Percentiles rank a stretch among this genome's conserved stretches.
Evolutionary conservation across 2,113 vertebrate genomes (phyloP).

Genomic region (Halcyon senegalensis): DNA sequence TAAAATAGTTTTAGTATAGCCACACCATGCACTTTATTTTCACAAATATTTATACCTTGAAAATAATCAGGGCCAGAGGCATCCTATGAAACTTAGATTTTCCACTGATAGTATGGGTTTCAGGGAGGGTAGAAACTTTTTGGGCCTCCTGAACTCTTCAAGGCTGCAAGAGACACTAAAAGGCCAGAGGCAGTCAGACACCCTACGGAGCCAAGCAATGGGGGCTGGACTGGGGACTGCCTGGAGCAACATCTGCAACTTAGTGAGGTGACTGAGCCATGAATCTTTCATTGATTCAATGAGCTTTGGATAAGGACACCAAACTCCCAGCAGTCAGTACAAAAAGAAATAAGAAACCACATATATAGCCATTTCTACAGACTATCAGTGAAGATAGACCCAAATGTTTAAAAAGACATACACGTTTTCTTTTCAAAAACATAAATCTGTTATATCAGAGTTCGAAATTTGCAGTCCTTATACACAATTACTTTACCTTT

Average conservation of each 20-base stretch:
- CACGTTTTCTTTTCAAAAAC: neutral
- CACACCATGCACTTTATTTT: neutral
- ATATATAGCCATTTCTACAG: neutral
- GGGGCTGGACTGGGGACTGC: neutral
- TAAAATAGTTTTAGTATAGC: neutral
- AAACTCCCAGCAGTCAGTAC: neutral
- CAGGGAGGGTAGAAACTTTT: neutral
- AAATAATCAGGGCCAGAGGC: neutral
- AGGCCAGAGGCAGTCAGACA: neutral
- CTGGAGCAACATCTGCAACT: neutral
- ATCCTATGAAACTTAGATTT: neutral
- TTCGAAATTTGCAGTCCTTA: neutral
- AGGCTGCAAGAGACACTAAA: neutral
- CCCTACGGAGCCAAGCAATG: fast-evolving
- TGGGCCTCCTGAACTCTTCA: neutral
- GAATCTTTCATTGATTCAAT: neutral
- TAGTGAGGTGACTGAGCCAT: neutral
- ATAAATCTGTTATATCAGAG: neutral
- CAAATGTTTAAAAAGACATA: neutral
- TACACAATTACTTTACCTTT: neutral
- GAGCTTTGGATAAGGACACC: neutral
- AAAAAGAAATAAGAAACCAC: neutral
- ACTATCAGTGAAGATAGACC: neutral
- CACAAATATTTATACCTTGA: neutral
- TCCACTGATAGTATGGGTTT: neutral